Conservation (phyloP, 2,888 invertebrate species). For the Mythimna vitellina region DNA sequence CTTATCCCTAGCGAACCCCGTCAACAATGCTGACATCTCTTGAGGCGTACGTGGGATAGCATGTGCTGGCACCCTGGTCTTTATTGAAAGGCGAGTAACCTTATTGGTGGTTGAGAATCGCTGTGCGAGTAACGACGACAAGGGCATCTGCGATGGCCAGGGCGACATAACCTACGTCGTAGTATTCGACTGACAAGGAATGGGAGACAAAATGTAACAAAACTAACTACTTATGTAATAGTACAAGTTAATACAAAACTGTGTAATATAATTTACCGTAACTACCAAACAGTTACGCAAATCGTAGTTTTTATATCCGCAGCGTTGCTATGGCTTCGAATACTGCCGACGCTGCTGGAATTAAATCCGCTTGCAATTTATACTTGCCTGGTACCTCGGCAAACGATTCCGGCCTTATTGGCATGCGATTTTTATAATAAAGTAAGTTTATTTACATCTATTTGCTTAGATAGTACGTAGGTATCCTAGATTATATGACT, state of each 20-base stretch:
- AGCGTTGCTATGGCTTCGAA: slow-evolving; percentile 44
- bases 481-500: background rate
- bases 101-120: too few relatives aligned
- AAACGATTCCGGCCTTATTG: slow-evolving; percentile 19
- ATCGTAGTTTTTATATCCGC: slow-evolving; percentile 52
- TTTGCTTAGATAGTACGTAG: background rate
- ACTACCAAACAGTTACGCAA: slow-evolving; percentile 42
- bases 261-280: slow-evolving; percentile 40
- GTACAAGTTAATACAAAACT: slow-evolving; percentile 11
- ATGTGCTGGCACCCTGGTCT: too few relatives aligned
- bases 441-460: background rate
- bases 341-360: slow-evolving; percentile 46
- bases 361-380: slow-evolving; percentile 60
- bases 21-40: too few relatives aligned
- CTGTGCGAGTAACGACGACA: too few relatives aligned
- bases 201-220: slow-evolving; percentile 6
- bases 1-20: too few relatives aligned
- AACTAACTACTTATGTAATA: slow-evolving; percentile 5
- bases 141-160: too few relatives aligned
- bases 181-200: background rate
- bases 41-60: too few relatives aligned
- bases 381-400: slow-evolving; percentile 44
- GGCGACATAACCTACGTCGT: background rate
- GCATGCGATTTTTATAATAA: background rate
- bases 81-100: too few relatives aligned